Conservation (phyloP, 2,113 vertebrate species). For the Toxostoma redivivum region DNA sequence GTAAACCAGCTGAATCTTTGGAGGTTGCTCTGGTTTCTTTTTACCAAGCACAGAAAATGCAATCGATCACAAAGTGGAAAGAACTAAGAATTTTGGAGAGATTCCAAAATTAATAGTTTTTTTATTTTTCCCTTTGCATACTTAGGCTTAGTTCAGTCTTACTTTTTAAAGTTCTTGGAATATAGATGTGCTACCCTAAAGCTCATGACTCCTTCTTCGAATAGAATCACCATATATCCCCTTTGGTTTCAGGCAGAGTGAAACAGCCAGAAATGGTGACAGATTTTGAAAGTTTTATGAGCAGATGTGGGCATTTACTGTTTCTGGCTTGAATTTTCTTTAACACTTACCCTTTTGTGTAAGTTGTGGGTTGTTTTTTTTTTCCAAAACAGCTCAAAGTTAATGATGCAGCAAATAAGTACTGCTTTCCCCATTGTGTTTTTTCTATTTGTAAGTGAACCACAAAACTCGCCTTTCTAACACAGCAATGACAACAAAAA, state of each 20-base stretch:
- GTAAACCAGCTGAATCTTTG: neutral
- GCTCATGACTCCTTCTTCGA: neutral
- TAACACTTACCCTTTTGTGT: neutral
- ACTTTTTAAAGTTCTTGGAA: neutral
- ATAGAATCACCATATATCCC: neutral
- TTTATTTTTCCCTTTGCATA: neutral
- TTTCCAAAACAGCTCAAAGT: neutral
- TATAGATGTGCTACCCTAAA: neutral
- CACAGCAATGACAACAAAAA: neutral
- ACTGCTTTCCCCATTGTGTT: neutral
- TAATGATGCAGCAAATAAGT: neutral
- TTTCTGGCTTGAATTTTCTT: neutral
- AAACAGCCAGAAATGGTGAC: neutral
- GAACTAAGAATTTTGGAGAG: neutral
- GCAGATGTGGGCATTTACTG: neutral
- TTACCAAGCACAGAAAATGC: neutral
- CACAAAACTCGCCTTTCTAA: neutral
- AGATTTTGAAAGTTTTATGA: neutral
- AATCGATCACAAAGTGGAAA: neutral
- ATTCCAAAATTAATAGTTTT: neutral
- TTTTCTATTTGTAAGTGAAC: neutral
- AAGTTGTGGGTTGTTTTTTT: neutral
- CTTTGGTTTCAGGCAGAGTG: neutral
- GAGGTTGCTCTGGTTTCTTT: neutral
- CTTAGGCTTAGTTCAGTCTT: neutral